phyloP scores from a whole-genome alignment of 2,888 invertebrate species.

The Cerastoderma edule region DNA sequence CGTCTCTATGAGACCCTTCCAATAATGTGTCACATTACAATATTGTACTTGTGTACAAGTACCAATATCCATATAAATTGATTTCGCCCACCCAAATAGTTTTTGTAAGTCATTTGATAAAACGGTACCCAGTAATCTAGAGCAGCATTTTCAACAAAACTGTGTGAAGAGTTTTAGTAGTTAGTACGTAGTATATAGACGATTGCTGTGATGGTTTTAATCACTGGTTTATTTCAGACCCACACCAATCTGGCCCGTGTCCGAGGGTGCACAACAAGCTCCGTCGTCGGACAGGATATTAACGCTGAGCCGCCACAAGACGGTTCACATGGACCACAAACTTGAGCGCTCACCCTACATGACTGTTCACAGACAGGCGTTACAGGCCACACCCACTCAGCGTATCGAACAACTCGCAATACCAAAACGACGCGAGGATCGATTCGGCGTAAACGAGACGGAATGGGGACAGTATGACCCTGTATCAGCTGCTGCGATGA shows the following conservation, averaged over 20 bases:
- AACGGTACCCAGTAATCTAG: background rate
- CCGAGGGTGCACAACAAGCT: conserved; percentile 63
- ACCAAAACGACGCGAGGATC: conserved; percentile 70
- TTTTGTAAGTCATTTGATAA: background rate
- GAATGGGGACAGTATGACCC: conserved; percentile 68
- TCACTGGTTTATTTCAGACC: conserved; percentile 59
- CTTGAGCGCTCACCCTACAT: conserved; percentile 74
- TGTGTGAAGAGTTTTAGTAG: background rate
- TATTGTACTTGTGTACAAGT: background rate
- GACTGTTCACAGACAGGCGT: conserved; percentile 60
- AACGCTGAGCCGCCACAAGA: conserved; percentile 65
- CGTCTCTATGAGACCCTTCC: background rate
- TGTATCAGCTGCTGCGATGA: conserved; percentile 66
- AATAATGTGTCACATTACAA: background rate
- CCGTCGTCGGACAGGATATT: conserved; percentile 66
- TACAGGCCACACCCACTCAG: conserved; percentile 59
- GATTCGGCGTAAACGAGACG: conserved; percentile 63
- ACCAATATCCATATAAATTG: background rate
- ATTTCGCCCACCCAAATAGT: background rate
- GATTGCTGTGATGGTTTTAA: conserved; percentile 1
- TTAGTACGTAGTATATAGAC: background rate
- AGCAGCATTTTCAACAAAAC: background rate
- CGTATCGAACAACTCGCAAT: conserved; percentile 69
- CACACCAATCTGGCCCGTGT: conserved; percentile 77
- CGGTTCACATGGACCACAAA: conserved; percentile 59